phyloP scores from a whole-genome alignment of 2,888 invertebrate species.

The Choristoneura rosaceana region DNA sequence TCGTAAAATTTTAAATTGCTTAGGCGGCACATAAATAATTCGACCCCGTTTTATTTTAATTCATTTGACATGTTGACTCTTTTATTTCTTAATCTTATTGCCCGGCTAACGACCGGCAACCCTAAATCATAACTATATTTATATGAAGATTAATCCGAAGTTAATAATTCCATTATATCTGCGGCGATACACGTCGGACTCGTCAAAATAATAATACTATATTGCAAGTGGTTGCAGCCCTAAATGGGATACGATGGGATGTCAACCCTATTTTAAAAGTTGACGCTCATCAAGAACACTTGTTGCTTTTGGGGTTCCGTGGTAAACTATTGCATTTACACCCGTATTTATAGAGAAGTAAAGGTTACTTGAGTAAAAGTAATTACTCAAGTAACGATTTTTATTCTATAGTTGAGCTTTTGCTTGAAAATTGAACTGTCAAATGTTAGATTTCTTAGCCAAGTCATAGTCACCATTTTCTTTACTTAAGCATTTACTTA shows the following conservation, averaged over 20 bases:
- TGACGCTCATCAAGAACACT: constrained; percentile 37
- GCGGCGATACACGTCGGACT: constrained; percentile 49
- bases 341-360: too few relatives aligned
- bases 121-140: constrained; percentile 36
- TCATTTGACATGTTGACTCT: not conserved
- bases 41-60: not conserved
- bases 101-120: constrained; percentile 26
- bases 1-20: not conserved
- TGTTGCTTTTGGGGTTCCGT: constrained; percentile 37
- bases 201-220: constrained; percentile 75
- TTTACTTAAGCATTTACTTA: too few relatives aligned
- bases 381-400: too few relatives aligned
- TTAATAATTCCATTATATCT: constrained; percentile 45
- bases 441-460: too few relatives aligned
- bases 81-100: constrained; percentile 11
- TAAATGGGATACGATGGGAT: constrained; percentile 63
- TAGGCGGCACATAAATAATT: not conserved
- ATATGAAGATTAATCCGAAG: constrained; percentile 37
- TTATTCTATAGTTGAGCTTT: too few relatives aligned
- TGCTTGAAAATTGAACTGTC: too few relatives aligned
- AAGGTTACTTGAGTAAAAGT: too few relatives aligned
- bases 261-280: constrained; percentile 49
- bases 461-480: too few relatives aligned
- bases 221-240: constrained; percentile 62
- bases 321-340: not conserved